Evolutionary conservation across 2,113 vertebrate genomes (phyloP).

Genomic region (Emydura subglobosa): DNA sequence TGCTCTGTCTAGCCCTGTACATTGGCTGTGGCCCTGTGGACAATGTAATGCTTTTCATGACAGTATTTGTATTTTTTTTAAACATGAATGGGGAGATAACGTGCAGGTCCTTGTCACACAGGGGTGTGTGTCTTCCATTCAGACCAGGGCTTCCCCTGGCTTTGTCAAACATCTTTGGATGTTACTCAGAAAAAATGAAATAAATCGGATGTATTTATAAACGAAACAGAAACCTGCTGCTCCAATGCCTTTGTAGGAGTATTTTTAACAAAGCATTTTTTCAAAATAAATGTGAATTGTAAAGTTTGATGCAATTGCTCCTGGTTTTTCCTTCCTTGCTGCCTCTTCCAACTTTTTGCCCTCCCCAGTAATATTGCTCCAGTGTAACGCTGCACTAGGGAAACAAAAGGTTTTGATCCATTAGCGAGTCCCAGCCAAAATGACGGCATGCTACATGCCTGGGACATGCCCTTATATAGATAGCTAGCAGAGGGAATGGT

Average conservation of each 20-base stretch:
- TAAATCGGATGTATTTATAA: constrained; percentile 75
- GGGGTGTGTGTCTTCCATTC: constrained; percentile 70
- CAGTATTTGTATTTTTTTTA: constrained; percentile 61
- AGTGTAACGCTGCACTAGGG: neutral
- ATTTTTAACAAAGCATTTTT: constrained; percentile 81
- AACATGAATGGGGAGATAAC: constrained; percentile 49
- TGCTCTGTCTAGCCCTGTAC: neutral
- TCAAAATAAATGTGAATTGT: constrained; percentile 86
- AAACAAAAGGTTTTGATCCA: neutral
- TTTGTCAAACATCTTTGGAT: constrained; percentile 49
- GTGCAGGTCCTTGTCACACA: constrained; percentile 54
- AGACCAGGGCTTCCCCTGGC: constrained; percentile 53
- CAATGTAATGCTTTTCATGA: constrained; percentile 50
- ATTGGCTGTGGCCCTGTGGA: neutral
- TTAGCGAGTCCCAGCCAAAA: neutral
- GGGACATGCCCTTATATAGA: neutral
- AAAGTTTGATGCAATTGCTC: constrained; percentile 72
- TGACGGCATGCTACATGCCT: neutral
- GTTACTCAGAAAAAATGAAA: constrained; percentile 69
- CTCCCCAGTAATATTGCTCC: neutral
- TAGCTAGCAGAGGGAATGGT: neutral
- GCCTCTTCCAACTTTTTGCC: neutral
- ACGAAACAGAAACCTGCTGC: constrained; percentile 72
- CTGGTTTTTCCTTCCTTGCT: constrained; percentile 42
- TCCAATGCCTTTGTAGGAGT: constrained; percentile 84